Conservation (phyloP, 2,888 invertebrate genomes). For the Pyrrhosoma nymphula region DNA sequence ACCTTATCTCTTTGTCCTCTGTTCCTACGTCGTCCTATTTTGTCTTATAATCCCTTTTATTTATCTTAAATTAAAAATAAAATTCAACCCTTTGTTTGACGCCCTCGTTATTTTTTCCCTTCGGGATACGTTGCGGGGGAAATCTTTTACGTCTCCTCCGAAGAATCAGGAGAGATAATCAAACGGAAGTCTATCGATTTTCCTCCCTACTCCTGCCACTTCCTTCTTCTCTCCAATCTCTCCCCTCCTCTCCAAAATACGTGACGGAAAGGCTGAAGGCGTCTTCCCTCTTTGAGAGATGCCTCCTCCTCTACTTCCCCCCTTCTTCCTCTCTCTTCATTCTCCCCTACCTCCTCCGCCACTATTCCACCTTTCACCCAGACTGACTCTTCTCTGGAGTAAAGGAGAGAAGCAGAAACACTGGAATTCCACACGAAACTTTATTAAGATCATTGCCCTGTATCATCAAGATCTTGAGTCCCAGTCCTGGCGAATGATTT, state of each 20-base stretch:
- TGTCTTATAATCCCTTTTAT: background rate
- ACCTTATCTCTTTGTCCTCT: no score
- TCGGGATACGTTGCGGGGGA: background rate
- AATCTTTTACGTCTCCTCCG: background rate
- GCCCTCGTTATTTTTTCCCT: background rate
- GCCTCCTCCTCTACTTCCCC: background rate
- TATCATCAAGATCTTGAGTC: no score
- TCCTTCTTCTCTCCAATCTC: background rate
- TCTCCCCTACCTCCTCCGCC: background rate
- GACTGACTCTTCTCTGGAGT: background rate
- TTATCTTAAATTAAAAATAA: background rate
- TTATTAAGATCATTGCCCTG: no score
- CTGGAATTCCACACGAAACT: no score
- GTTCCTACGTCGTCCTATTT: background rate
- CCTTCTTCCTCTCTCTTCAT: background rate
- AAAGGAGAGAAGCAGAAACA: no score
- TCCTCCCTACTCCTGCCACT: background rate
- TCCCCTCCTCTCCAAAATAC: background rate
- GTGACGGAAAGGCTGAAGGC: background rate
- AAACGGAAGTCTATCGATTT: constrained; percentile 30
- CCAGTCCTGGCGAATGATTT: no score
- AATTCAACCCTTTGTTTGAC: background rate
- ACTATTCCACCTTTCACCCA: background rate
- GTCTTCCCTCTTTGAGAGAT: background rate
- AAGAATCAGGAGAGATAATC: background rate